phyloP scores from a whole-genome alignment of 2,113 vertebrate genomes.

The Sinocyclocheilus anophthalmus region DNA sequence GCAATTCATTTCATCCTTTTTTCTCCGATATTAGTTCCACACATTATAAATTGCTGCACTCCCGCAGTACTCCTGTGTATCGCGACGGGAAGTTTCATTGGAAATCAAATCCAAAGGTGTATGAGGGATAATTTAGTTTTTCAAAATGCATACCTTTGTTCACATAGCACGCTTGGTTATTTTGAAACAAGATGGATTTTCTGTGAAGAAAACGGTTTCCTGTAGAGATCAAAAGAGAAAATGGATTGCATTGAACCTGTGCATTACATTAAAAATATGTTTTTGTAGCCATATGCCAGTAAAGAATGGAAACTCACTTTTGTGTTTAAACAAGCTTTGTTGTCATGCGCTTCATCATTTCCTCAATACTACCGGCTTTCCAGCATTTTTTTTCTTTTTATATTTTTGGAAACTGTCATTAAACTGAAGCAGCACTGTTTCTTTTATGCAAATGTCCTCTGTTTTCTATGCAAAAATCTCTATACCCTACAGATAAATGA shows the following conservation, averaged over 20 bases:
- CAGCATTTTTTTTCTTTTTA: not conserved
- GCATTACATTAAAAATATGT: not conserved
- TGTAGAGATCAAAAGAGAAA: not conserved
- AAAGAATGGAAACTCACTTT: not conserved
- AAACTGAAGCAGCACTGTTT: not conserved
- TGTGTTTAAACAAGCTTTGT: not conserved
- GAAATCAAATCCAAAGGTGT: constrained; percentile 37
- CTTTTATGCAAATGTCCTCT: not conserved
- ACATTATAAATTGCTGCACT: constrained; percentile 49
- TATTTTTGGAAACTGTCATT: not conserved
- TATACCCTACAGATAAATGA: not conserved
- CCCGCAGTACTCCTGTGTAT: not conserved
- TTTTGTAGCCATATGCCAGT: not conserved
- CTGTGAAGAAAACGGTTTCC: constrained; percentile 2
- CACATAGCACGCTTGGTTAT: constrained; percentile 18
- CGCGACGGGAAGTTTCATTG: constrained; percentile 14
- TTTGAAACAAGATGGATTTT: constrained; percentile 22
- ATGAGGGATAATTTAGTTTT: constrained; percentile 21
- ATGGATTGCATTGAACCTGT: not conserved
- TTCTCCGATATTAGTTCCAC: constrained; percentile 39
- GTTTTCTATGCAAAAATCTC: not conserved
- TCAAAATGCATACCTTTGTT: constrained; percentile 32
- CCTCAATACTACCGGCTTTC: not conserved
- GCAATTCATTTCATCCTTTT: constrained; percentile 45
- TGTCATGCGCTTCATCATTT: not conserved